These are phyloP conservation scores for Melanargia galathea DNA, from an alignment of 2,888 invertebrate species.

Conservation along the genomic window DNA sequence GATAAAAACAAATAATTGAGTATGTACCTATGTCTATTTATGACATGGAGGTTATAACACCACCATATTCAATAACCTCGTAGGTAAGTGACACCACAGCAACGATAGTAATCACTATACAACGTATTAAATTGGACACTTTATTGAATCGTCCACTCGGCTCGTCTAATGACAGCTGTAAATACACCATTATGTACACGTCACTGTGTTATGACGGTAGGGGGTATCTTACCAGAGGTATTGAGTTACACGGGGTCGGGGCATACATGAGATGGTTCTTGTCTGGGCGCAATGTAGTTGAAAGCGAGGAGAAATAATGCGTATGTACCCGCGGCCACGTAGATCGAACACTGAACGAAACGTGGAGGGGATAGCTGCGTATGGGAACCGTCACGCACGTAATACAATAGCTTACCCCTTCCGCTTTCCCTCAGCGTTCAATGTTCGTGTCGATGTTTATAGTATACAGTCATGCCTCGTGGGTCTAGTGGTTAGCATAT, in stretches of 20 bases:
- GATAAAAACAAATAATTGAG: too few species aligned
- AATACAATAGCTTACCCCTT: too few species aligned
- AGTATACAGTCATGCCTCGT: too few species aligned
- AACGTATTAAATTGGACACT: conserved; percentile 42
- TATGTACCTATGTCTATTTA: not conserved
- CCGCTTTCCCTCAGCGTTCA: too few species aligned
- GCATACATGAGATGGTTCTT: not conserved
- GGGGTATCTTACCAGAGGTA: conserved; percentile 42
- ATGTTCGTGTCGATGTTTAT: too few species aligned
- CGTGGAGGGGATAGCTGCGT: too few species aligned
- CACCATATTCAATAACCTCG: conserved; percentile 14
- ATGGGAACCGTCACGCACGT: too few species aligned
- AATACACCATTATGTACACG: conserved; percentile 45
- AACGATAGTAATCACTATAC: conserved; percentile 14
- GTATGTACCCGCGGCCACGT: too few species aligned
- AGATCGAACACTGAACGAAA: too few species aligned
- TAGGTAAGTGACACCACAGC: conserved; percentile 13
- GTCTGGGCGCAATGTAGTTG: conserved; percentile 1
- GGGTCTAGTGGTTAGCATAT: too few species aligned
- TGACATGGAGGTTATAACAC: conserved; percentile 2
- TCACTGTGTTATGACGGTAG: conserved; percentile 46
- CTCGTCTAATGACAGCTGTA: conserved; percentile 45
- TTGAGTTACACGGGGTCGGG: conserved; percentile 39
- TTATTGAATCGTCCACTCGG: conserved; percentile 47
- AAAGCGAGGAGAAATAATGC: not conserved